Base-by-base conservation (phyloP, 2,888 invertebrate genomes). In the Tigriopus californicus region DNA sequence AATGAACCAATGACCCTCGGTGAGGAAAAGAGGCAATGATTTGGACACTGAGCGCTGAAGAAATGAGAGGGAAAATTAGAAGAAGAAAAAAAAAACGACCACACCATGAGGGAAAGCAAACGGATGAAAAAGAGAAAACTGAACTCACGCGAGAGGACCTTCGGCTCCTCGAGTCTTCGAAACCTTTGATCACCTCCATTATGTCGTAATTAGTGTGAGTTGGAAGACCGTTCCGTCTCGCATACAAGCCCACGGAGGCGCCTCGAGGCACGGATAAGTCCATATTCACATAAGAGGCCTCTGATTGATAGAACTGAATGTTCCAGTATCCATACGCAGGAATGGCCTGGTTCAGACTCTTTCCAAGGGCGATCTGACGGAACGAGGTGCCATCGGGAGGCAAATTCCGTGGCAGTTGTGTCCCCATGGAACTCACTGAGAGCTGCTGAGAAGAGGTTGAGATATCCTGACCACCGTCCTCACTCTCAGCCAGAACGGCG, bases 201-300 rank as follows among this genome's bases (percentile, higher is more conserved):
- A 95, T 92, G 72, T 97, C 94, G 73, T 94, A 90, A 73, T 92
- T 89, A 63, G 94, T 92, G 67, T 95, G 88, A 69, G 94, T 89
- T 13, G 97, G 97, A 41, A 89, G 87, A 58, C 90, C 87, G 73
- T 92, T 94, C 66, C 91, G 80, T 65, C 95, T 79, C 33, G 92
- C 92, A 72, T 95, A 92, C 62, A 97, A 84, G 55, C 94, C 97
- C 69, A 97, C 88, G 65, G 87, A 88, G 48, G 89, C 87, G 56
- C 89, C 89, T 63, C 88, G 77, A 1, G 89, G 87, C 69, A 90
- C 88, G 73, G 83, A 84, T 73, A 94, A 88, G 73, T 94, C 91
- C 71, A 94, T 92, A 70, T 87, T 85, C 58, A 95, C 85, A 73
- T 90, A 91, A 52, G 88, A 85, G 59, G 91, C 84, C 73, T 90